These are phyloP conservation scores for Steromphala cineraria DNA, from an alignment of 2,888 invertebrate genomes.

Conservation along the genomic window DNA sequence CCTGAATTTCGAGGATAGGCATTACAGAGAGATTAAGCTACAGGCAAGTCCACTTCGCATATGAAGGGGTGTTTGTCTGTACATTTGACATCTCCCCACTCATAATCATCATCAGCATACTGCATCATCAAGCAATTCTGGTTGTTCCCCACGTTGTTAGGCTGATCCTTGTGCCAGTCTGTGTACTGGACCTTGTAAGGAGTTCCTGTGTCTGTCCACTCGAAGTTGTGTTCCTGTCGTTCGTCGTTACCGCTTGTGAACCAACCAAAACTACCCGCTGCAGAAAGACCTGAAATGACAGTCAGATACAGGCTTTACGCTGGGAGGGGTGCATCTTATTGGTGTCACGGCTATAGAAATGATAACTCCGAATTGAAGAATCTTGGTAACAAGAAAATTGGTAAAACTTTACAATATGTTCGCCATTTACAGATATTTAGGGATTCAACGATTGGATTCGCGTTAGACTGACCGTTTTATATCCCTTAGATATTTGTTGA, in stretches of 20 bases:
- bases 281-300: slow-evolving; percentile 31
- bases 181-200: slow-evolving; percentile 41
- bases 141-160: slow-evolving; percentile 56
- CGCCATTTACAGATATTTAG: no score
- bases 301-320: no score
- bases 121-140: slow-evolving; percentile 59
- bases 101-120: slow-evolving; percentile 45
- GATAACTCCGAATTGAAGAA: no score
- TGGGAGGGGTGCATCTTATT: no score
- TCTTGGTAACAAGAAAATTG: no score
- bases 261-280: slow-evolving; percentile 46
- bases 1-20: no score
- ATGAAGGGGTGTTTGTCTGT: slow-evolving; percentile 54
- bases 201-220: slow-evolving; percentile 53
- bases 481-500: no score
- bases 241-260: slow-evolving; percentile 54
- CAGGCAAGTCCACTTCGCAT: slow-evolving; percentile 44
- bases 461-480: no score
- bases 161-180: slow-evolving; percentile 56
- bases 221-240: slow-evolving; percentile 39
- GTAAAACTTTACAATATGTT: no score
- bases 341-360: no score
- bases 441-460: no score
- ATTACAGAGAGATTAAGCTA: background rate
- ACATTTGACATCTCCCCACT: slow-evolving; percentile 62